Conservation (phyloP, 2,113 vertebrate genomes). For the Coregonus clupeaformis region DNA sequence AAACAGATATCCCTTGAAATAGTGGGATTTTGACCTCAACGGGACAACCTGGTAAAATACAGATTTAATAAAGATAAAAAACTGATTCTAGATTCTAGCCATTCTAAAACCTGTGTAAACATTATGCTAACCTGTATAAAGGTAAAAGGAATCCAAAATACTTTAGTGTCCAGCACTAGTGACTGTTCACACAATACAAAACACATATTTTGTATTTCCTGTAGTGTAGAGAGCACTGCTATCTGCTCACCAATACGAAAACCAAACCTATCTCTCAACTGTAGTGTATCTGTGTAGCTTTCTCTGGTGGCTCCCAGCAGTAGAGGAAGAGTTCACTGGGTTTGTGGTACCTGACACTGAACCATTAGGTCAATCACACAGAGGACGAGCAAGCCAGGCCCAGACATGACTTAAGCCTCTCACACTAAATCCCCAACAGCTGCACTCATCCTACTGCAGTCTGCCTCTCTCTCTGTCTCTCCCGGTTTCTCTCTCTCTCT, state of each 20-base stretch:
- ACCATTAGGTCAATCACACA: slow-evolving; percentile 68
- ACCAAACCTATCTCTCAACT: slow-evolving; percentile 44
- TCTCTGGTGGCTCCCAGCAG: slow-evolving; percentile 1
- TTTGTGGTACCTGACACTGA: slow-evolving; percentile 71
- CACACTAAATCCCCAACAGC: slow-evolving; percentile 74
- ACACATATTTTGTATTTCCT: background rate
- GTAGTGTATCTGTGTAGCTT: background rate
- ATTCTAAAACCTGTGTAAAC: slow-evolving; percentile 2
- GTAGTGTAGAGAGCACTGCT: background rate
- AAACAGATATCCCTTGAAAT: no score
- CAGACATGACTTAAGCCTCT: slow-evolving; percentile 69
- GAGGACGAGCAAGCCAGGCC: slow-evolving; percentile 50
- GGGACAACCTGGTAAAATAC: background rate
- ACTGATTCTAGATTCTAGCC: no score
- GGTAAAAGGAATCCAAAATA: slow-evolving; percentile 3
- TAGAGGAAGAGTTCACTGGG: slow-evolving; percentile 59
- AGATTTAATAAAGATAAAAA: background rate
- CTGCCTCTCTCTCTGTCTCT: slow-evolving; percentile 29
- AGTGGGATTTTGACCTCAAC: background rate
- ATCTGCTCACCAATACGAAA: background rate
- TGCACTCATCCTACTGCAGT: slow-evolving; percentile 65
- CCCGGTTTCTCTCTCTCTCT: slow-evolving; percentile 18
- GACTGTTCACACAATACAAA: background rate
- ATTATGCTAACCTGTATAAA: background rate
- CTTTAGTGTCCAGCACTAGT: background rate